phyloP scores from a whole-genome alignment of 2,113 vertebrate genomes.

The Arizona elegans region DNA sequence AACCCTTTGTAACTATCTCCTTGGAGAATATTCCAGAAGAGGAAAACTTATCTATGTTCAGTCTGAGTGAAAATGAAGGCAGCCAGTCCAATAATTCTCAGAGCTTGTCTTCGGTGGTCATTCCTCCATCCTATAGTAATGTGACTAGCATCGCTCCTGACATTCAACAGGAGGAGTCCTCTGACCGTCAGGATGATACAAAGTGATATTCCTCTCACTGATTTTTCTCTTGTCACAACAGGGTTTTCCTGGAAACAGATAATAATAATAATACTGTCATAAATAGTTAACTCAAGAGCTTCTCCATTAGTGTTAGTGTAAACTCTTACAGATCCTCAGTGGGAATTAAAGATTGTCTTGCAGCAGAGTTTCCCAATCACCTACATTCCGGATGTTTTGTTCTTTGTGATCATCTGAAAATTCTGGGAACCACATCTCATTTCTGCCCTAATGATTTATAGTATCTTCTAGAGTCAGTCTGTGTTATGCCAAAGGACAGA shows the following conservation, averaged over 20 bases:
- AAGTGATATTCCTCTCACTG: slow-evolving; percentile 5
- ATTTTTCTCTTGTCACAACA: slow-evolving; percentile 19
- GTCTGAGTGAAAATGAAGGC: slow-evolving; percentile 67
- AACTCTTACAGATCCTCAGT: slow-evolving; percentile 11
- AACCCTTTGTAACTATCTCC: slow-evolving; percentile 55
- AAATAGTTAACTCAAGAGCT: not conserved
- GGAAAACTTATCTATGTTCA: slow-evolving; percentile 68
- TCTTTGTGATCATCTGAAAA: not conserved
- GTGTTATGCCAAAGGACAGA: not conserved
- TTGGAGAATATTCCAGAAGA: slow-evolving; percentile 66
- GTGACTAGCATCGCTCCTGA: slow-evolving; percentile 62
- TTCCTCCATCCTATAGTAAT: slow-evolving; percentile 78
- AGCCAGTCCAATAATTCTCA: slow-evolving; percentile 41
- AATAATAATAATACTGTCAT: not conserved
- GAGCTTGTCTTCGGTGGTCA: slow-evolving; percentile 65
- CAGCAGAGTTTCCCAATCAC: not conserved
- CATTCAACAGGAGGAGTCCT: slow-evolving; percentile 40
- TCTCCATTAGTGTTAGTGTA: not conserved
- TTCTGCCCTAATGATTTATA: not conserved
- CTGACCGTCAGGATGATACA: not conserved
- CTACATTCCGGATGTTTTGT: not conserved
- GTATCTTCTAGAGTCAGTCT: not conserved
- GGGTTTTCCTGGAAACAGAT: slow-evolving; percentile 19
- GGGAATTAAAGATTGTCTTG: not conserved
- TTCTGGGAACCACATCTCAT: not conserved